These are phyloP conservation scores for Virgularia gustaviana DNA, from an alignment of 92 coral and sea anemone genomes.

Conservation along the genomic window DNA sequence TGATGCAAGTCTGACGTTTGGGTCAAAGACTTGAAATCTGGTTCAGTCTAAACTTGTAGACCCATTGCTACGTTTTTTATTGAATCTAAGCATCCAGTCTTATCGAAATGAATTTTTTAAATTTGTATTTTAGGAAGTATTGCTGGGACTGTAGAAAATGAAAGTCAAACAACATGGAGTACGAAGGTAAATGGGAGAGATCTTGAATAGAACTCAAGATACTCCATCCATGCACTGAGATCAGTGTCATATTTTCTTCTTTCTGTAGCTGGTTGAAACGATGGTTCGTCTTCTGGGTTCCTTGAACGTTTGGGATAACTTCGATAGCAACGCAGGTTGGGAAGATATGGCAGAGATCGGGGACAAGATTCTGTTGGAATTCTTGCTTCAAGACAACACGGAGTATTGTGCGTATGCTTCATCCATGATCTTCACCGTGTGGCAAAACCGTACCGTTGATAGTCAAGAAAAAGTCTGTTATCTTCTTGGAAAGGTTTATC, in stretches of 20 bases:
- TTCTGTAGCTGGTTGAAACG: slow-evolving; percentile 70
- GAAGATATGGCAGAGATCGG: slow-evolving; percentile 95
- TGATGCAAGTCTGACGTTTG: neutral
- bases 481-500: slow-evolving; percentile 71
- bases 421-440: slow-evolving; percentile 80
- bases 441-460: slow-evolving; percentile 65
- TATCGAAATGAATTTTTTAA: too few relatives aligned
- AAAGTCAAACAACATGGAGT: slow-evolving; percentile 76
- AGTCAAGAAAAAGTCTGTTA: slow-evolving; percentile 91
- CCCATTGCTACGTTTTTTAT: neutral
- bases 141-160: slow-evolving; percentile 74
- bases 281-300: slow-evolving; percentile 85
- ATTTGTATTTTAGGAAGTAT: slow-evolving; percentile 56
- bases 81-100: neutral
- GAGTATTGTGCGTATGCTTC: slow-evolving; percentile 93
- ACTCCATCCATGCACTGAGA: neutral
- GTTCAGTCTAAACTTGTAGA: neutral
- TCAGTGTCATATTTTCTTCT: neutral
- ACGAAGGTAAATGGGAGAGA: slow-evolving; percentile 57
- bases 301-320: slow-evolving; percentile 84
- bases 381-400: slow-evolving; percentile 69
- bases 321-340: slow-evolving; percentile 74
- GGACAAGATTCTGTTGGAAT: slow-evolving; percentile 73
- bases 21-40: neutral
- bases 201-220: neutral